Evolutionary conservation across 2,888 invertebrate genomes (phyloP), one percentile per base, ranked within the genome.

Genomic region (Periphyllus acericola): DNA sequence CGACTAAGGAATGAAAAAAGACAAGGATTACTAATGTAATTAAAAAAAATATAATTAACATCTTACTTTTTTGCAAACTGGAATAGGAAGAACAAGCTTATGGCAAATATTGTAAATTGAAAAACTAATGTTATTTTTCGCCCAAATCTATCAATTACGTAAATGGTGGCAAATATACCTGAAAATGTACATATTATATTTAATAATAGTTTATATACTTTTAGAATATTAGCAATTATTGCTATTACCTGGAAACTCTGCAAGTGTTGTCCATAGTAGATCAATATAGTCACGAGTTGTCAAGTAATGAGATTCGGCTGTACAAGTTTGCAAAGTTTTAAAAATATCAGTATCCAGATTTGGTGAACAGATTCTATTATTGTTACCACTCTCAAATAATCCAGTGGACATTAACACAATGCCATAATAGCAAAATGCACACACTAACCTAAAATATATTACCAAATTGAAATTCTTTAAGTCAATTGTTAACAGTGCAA

Each of bases 371-470:
- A 81, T 66, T 72, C 89, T 89, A 52, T 88, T 75, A 19, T 89
- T 90, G 75, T 89, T 89, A 19, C 90, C 90, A 36, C 94, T 94
- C 91, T 96, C 96, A 92, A 98, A 96, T 85, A 98, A 92, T 91
- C 98, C 98, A 0, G 98, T 98, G 1, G 98, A 98, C 95, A 98
- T 96, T 88, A 98, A 92, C 14, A 98, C 98, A 68, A 98, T 93
- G 0, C 98, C 98, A 91, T 98, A 98, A 92, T 98, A 98, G 91
- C 97, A 97, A 92, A 98, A 98, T 0, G 98, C 97, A 91, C 97
- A 97, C 0, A 96, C 94, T 94, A 97, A 95, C 97, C 97, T 97
- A 90, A 11, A 90, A 89, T 83, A 55, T 89, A 80, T 66, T 21
- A n/a, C 6, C 6, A 74, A 32, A 40, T 85, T 74, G 84, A 80